Conservation (phyloP, 1,140 invertebrate species). For the Drosophila rufa region DNA sequence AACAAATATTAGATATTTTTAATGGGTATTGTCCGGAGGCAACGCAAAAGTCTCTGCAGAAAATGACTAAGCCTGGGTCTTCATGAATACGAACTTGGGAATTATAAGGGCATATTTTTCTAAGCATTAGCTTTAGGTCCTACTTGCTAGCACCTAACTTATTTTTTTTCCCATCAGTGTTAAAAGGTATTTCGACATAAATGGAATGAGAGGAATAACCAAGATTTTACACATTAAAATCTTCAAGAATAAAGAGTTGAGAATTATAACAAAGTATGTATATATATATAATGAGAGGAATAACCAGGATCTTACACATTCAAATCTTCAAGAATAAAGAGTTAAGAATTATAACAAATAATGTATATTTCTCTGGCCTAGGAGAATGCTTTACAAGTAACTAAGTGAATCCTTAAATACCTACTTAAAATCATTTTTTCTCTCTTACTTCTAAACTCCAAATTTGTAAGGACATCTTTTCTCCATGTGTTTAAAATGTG, state of each 20-base stretch:
- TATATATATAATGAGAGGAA: no score
- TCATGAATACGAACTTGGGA: neutral
- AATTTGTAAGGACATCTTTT: neutral
- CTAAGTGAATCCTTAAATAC: no score
- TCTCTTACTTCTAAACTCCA: neutral
- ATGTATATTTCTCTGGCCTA: no score
- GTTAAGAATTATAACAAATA: neutral
- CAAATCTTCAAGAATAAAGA: neutral
- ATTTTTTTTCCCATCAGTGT: neutral
- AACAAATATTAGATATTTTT: no score
- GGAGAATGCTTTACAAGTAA: no score
- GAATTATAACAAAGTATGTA: neutral
- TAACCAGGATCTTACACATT: no score
- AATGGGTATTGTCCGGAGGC: no score
- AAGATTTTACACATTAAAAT: neutral
- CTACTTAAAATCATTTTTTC: no score
- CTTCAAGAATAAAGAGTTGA: neutral
- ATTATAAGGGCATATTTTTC: no score
- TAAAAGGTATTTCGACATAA: neutral
- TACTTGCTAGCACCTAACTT: no score
- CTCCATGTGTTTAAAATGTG: slow-evolving; percentile 58
- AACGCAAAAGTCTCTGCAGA: no score
- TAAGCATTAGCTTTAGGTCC: no score
- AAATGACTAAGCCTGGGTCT: neutral
- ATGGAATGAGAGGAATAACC: neutral